A percentile compares a stretch with the other conserved stretches of the same genome.
phyloP scores from a whole-genome alignment of 1,140 invertebrate species.

The Popillia japonica region DNA sequence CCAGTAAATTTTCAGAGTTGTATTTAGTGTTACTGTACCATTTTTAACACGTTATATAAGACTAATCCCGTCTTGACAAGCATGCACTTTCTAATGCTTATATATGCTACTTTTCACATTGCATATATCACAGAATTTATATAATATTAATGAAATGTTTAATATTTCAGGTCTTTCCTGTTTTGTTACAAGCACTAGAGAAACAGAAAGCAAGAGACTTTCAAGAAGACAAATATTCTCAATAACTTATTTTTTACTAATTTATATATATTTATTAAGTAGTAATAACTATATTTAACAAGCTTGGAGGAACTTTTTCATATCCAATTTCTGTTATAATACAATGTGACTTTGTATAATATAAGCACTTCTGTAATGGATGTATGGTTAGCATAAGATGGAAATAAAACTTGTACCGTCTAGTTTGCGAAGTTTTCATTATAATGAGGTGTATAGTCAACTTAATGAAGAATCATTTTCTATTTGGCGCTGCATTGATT shows the following conservation, averaged over 20 bases:
- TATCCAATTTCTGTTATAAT: no score
- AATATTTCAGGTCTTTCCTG: constrained; percentile 9
- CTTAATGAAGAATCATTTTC: no score
- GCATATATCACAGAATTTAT: not conserved
- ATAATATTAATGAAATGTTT: not conserved
- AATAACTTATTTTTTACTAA: not conserved
- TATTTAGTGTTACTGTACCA: no score
- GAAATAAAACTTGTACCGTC: no score
- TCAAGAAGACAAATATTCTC: not conserved
- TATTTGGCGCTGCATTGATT: no score
- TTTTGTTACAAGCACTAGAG: not conserved
- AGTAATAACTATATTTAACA: not conserved
- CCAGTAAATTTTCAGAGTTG: no score
- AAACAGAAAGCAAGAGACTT: not conserved
- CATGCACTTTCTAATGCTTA: not conserved
- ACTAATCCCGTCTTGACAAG: not conserved
- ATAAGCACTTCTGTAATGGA: no score
- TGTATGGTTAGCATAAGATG: no score
- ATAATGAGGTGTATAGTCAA: no score
- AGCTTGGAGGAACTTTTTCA: not conserved
- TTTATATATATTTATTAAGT: constrained; percentile 13
- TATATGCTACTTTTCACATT: not conserved
- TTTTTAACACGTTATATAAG: no score
- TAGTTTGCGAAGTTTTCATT: no score
- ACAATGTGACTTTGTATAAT: no score